Conservation (phyloP, 2,888 invertebrate species). For the Thyatira batis region DNA sequence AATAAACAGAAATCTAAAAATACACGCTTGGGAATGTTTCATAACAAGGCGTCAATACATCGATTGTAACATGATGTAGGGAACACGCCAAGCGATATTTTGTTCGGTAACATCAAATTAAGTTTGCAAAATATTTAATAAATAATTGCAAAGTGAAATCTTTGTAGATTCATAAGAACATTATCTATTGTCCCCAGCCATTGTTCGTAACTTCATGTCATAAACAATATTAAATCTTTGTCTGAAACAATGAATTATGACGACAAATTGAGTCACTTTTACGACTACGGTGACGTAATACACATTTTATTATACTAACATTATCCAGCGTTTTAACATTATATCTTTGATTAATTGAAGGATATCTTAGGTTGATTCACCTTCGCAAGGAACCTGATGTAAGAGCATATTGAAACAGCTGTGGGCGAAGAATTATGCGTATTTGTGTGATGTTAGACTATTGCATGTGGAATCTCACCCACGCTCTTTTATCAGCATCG, state of each 20-base stretch:
- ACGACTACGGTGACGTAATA: too few species aligned
- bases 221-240: too few species aligned
- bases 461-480: conserved; percentile 27
- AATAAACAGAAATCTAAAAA: conserved; percentile 28
- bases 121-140: not conserved
- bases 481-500: conserved; percentile 8
- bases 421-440: conserved; percentile 29
- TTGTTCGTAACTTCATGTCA: too few species aligned
- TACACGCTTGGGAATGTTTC: conserved; percentile 24
- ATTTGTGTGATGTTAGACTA: conserved; percentile 20
- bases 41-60: conserved; percentile 29
- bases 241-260: too few species aligned
- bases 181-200: too few species aligned
- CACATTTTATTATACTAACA: too few species aligned
- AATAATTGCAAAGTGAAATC: too few species aligned
- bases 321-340: too few species aligned
- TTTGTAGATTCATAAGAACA: too few species aligned
- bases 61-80: conserved; percentile 5
- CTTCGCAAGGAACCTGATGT: not conserved
- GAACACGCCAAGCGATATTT: not conserved
- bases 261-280: too few species aligned
- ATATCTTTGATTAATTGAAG: not conserved
- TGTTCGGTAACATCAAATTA: not conserved
- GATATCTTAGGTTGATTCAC: not conserved
- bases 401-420: conserved; percentile 16